These are phyloP conservation scores for Alethe castanea DNA, from an alignment of 2,113 vertebrate genomes.

Conservation along the genomic window DNA sequence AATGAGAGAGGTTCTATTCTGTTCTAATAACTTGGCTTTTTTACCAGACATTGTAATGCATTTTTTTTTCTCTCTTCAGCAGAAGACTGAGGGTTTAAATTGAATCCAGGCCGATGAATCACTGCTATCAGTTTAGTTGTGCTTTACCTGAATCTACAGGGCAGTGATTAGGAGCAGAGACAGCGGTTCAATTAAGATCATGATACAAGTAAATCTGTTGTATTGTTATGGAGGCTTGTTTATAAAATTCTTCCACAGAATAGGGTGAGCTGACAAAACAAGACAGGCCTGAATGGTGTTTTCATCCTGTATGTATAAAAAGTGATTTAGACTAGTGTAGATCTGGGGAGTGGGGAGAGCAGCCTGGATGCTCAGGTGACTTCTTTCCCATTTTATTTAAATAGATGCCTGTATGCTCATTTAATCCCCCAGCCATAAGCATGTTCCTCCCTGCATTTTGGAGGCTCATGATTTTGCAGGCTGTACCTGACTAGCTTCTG, in stretches of 20 bases:
- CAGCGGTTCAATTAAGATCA: constrained; percentile 18
- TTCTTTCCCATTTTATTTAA: not conserved
- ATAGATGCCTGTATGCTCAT: not conserved
- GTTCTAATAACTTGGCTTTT: constrained; percentile 41
- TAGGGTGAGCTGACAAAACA: not conserved
- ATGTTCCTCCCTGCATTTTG: not conserved
- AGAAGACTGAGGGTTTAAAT: constrained; percentile 42
- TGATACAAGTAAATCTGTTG: not conserved
- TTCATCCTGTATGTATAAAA: not conserved
- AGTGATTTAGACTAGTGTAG: not conserved
- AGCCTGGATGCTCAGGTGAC: not conserved
- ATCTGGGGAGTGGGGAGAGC: not conserved
- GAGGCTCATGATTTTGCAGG: not conserved
- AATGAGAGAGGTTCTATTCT: constrained; percentile 32
- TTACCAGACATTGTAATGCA: constrained; percentile 22
- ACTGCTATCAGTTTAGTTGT: constrained; percentile 15
- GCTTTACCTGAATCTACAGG: constrained; percentile 25
- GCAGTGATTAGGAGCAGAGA: not conserved
- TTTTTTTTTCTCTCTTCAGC: constrained; percentile 9
- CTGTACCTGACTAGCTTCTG: not conserved
- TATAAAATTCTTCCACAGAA: not conserved
- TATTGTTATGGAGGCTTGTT: not conserved
- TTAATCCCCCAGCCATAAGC: not conserved
- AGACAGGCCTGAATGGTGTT: not conserved
- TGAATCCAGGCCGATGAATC: constrained; percentile 31